Percentiles rank a stretch among this genome's conserved stretches.
phyloP scores from a whole-genome alignment of 2,888 invertebrate species.

The Leptodirus hochenwartii region DNA sequence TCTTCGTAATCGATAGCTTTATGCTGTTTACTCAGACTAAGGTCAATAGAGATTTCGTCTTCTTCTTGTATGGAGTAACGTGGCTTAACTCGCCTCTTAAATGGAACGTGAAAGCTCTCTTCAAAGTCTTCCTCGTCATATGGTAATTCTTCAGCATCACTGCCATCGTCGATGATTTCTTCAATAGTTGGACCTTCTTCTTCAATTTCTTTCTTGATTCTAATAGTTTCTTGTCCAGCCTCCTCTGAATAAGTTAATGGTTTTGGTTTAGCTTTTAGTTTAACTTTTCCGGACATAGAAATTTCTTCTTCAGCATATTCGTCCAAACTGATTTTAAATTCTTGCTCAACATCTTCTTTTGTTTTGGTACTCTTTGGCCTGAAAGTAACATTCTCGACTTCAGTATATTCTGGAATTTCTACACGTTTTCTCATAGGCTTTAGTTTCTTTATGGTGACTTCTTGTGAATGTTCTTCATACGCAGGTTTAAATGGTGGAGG shows the following conservation, averaged over 20 bases:
- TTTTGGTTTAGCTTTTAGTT: conserved; percentile 53
- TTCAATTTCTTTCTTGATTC: conserved; percentile 44
- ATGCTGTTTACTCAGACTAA: conserved; percentile 27
- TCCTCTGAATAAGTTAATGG: conserved; percentile 61
- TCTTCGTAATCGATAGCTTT: conserved; percentile 38
- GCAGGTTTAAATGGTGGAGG: conserved; percentile 30
- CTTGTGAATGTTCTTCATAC: conserved; percentile 41
- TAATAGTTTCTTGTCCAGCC: conserved; percentile 56
- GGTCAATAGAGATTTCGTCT: conserved; percentile 34
- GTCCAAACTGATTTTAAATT: conserved; percentile 71
- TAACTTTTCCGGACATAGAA: conserved; percentile 68
- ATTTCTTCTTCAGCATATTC: conserved; percentile 79
- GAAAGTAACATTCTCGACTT: conserved; percentile 63
- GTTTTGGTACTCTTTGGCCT: conserved; percentile 57
- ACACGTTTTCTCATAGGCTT: conserved; percentile 45
- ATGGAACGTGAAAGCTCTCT: conserved; percentile 27
- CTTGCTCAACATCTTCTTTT: conserved; percentile 77
- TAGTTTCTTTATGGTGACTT: conserved; percentile 55
- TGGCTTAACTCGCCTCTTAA: conserved; percentile 29
- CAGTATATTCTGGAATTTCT: conserved; percentile 53
- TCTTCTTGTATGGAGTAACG: conserved; percentile 41
- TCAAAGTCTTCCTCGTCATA: conserved; percentile 35
- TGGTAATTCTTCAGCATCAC: conserved; percentile 34
- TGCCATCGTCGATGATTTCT: conserved; percentile 45
- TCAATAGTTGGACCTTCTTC: conserved; percentile 40